Base-by-base conservation (phyloP, 2,797 vertebrate genomes). In the Enteromius unitaeniatus region DNA sequence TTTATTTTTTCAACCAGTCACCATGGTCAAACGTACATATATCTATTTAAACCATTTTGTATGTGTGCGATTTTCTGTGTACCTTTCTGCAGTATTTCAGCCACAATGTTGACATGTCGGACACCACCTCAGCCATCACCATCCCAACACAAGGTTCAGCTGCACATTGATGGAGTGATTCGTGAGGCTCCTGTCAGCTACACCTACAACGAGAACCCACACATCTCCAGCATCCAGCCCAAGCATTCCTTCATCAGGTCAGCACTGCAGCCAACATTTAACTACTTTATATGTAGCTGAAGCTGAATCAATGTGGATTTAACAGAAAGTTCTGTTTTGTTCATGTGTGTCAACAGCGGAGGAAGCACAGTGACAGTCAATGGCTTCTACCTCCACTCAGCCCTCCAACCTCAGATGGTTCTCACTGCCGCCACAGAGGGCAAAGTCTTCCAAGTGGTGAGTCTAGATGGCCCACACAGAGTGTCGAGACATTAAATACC, bases 361-460 rank as follows among this genome's bases (percentile, higher is more conserved):
- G 98, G 98, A 91, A 98, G 97, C 94, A 99, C 98, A n/a, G 96
- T 99, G 90, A 96, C 95, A 26, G 98, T 94, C 88, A 92, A 96
- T 76, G 98, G 98, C 81, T 95, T 93, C 92, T 96, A 97, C 92
- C 93, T 99, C 86, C 95, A 97, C 90, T 98, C 97, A 3, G 96
- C 96, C 86, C 96, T 94, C 84, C 95, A 96, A 84, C 96, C 97
- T 85, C 96, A 94, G 93, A 98, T 99, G 97, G 93, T 98, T 85
- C 96, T 99, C 92, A 94, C 93, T 82, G 95, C 96, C 45, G 93
- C 96, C 88, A 93, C 96, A 86, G 93, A 96, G 19, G 92, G 91
- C 76, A 93, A 91, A 91, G 96, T 96, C 91, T 97, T 97, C 90
- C 95, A 96, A 58, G 97, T 98, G 96, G 98, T 99, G 93, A 97